Evolutionary conservation across 1,140 invertebrate genomes (phyloP).

Genomic region (Lamellibrachia luymesi): DNA sequence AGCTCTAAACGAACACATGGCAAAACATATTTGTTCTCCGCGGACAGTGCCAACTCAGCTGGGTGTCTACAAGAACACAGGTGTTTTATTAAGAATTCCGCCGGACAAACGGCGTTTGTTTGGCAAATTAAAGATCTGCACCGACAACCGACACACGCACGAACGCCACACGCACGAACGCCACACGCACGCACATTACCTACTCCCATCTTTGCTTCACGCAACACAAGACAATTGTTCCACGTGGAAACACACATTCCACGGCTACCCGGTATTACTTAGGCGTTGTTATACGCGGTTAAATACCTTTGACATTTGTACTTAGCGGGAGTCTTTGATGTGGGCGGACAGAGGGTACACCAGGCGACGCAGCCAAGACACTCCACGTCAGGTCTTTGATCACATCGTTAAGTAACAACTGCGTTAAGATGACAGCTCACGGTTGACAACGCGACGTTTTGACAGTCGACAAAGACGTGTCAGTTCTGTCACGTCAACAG

Average conservation of each 20-base stretch:
- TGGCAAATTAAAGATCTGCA: not conserved
- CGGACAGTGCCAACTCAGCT: not conserved
- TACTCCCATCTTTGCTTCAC: not conserved
- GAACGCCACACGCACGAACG: not conserved
- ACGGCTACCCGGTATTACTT: not conserved
- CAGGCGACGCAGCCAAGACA: not conserved
- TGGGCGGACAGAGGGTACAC: not conserved
- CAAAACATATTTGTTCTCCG: not conserved
- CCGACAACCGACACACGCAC: not conserved
- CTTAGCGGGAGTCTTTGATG: not conserved
- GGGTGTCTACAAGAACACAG: not conserved
- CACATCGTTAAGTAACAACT: not conserved
- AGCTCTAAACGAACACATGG: not conserved
- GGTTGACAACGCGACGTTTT: not conserved
- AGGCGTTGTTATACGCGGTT: not conserved
- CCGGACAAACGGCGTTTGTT: not conserved
- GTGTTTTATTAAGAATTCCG: not conserved
- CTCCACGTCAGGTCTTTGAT: not conserved
- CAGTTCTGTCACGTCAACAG: not conserved
- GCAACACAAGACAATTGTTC: not conserved
- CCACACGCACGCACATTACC: not conserved
- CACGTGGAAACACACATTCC: not conserved
- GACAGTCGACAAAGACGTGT: not conserved
- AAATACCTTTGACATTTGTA: not conserved
- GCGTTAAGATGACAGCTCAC: not conserved